phyloP scores from a whole-genome alignment of 1,140 invertebrate species.

The Drosophila elegans region DNA sequence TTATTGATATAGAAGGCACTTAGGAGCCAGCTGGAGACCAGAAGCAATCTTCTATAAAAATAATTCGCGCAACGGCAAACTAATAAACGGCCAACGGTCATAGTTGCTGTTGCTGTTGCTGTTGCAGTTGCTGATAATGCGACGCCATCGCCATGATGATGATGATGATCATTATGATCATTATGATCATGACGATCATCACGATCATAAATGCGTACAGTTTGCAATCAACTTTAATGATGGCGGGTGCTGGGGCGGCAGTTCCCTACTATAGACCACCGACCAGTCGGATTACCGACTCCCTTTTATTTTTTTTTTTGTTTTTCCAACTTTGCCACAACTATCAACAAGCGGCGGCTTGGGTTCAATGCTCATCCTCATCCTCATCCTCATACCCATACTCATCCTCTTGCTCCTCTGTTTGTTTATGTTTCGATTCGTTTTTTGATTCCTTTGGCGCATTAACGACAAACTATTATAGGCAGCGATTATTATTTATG shows the following conservation, averaged over 20 bases:
- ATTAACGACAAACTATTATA: conserved; percentile 63
- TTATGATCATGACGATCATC: conserved; percentile 18
- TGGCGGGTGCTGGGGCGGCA: conserved; percentile 53
- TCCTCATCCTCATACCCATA: background rate
- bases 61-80: conserved; percentile 73
- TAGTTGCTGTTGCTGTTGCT: conserved; percentile 50
- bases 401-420: background rate
- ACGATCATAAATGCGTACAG: conserved; percentile 70
- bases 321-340: background rate
- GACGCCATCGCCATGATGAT: conserved; percentile 31
- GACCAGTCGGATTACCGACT: conserved; percentile 8
- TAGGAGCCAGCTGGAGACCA: conserved; percentile 27
- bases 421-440: conserved; percentile 20
- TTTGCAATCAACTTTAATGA: conserved; percentile 79
- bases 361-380: conserved; percentile 62
- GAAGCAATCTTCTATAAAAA: conserved; percentile 34
- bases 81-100: conserved; percentile 68
- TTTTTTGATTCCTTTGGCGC: conserved; percentile 34
- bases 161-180: background rate
- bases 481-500: conserved; percentile 76
- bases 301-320: background rate
- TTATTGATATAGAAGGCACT: conserved; percentile 8
- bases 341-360: conserved; percentile 17
- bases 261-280: conserved; percentile 10
- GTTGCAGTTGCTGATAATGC: conserved; percentile 62